Evolutionary conservation across 2,888 invertebrate genomes (phyloP).

Genomic region (Lithophane socia): DNA sequence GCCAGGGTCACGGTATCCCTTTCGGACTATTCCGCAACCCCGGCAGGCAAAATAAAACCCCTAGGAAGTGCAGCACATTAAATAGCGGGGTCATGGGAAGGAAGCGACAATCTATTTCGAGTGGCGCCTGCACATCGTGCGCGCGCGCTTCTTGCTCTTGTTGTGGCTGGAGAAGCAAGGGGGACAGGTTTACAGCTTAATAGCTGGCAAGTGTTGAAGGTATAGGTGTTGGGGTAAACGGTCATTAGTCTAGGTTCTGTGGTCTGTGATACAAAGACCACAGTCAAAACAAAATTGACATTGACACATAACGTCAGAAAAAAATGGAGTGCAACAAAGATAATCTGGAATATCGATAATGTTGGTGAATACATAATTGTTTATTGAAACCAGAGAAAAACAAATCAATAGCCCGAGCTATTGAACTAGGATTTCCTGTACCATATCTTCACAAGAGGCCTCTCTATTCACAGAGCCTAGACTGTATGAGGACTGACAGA

Average conservation of each 20-base stretch:
- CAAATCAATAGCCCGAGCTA: neutral
- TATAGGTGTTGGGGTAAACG: neutral
- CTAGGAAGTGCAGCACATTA: constrained; percentile 18
- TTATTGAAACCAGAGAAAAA: neutral
- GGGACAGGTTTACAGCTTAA: constrained; percentile 45
- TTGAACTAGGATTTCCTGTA: neutral
- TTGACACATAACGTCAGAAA: neutral
- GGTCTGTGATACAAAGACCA: neutral
- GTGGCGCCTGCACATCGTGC: constrained; percentile 62
- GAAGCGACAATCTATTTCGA: constrained; percentile 74
- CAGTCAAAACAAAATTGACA: too few species aligned
- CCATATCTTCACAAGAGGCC: too few species aligned
- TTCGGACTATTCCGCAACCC: too few species aligned
- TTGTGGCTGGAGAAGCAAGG: constrained; percentile 47
- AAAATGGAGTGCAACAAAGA: neutral
- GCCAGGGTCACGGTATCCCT: too few species aligned
- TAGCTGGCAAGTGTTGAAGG: constrained; percentile 23
- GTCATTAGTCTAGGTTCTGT: neutral
- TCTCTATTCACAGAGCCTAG: neutral
- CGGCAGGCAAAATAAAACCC: constrained; percentile 6
- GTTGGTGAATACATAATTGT: neutral
- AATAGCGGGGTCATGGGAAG: constrained; percentile 59
- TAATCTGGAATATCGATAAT: neutral
- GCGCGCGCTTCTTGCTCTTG: constrained; percentile 61
- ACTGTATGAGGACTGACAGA: neutral